phyloP scores from a whole-genome alignment of 2,888 invertebrate genomes.

The Brachylomia viminalis region DNA sequence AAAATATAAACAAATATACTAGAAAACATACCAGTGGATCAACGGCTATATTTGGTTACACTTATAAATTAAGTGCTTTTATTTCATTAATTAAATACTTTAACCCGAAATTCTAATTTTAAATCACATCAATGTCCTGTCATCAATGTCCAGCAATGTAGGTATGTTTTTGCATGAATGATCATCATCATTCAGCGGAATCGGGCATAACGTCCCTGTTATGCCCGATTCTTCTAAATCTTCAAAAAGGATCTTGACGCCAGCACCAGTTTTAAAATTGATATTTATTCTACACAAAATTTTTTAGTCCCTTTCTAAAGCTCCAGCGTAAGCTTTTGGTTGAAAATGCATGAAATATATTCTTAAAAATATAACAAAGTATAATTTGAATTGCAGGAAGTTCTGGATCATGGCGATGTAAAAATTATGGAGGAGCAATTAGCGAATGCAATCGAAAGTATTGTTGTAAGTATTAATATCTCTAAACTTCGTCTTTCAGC shows the following conservation, averaged over 20 bases:
- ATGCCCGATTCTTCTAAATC: background rate
- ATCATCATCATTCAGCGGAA: background rate
- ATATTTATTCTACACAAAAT: background rate
- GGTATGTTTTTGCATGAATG: background rate
- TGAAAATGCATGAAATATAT: background rate
- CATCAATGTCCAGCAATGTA: background rate
- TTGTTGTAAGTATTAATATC: conserved; percentile 85
- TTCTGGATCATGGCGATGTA: conserved; percentile 88
- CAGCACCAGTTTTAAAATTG: background rate
- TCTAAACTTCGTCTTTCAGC: background rate
- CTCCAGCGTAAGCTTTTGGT: background rate
- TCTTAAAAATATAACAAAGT: background rate
- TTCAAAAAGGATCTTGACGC: background rate
- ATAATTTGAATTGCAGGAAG: conserved; percentile 81
- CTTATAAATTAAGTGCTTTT: background rate
- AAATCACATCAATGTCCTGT: no score
- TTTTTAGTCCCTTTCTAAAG: background rate
- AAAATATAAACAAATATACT: background rate
- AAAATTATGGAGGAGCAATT: conserved; percentile 89
- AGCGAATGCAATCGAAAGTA: conserved; percentile 89
- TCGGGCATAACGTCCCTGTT: background rate
- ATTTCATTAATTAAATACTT: no score
- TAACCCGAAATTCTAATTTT: no score
- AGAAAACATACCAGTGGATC: background rate
- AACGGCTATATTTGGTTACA: background rate